phyloP scores from a whole-genome alignment of 2,797 vertebrate species.

The Pseudochirops corinnae region DNA sequence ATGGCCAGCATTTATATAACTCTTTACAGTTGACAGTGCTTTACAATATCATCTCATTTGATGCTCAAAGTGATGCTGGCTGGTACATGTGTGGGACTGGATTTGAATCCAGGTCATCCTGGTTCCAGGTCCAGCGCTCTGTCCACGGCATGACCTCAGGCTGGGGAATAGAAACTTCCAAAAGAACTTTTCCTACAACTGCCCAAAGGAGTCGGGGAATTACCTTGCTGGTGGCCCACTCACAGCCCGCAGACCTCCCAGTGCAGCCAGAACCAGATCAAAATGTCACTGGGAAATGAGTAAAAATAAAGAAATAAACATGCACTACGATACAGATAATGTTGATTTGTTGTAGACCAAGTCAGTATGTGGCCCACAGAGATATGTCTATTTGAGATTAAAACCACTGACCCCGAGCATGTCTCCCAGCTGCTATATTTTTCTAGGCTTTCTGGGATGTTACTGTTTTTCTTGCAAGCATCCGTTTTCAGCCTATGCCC shows the following conservation, averaged over 20 bases:
- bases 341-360: background rate
- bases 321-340: background rate
- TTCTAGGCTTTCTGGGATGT: background rate
- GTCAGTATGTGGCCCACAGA: background rate
- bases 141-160: background rate
- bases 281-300: background rate
- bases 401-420: background rate
- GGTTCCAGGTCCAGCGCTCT: background rate
- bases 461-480: background rate
- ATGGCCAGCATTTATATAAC: background rate
- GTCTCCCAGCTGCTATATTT: slow-evolving; percentile 29
- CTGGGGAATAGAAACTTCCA: slow-evolving; percentile 23
- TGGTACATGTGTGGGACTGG: background rate
- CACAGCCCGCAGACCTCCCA: background rate
- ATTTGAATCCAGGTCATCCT: background rate
- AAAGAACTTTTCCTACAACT: background rate
- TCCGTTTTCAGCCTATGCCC: background rate
- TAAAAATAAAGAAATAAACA: background rate
- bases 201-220: background rate
- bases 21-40: background rate
- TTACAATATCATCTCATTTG: background rate
- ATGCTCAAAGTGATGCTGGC: background rate
- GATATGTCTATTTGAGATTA: background rate
- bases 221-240: background rate
- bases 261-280: background rate